Evolutionary conservation across 2,113 vertebrate species (phyloP), one percentile per base, ranked within the genome.

Genomic region (Eulacestoma nigropectus): DNA sequence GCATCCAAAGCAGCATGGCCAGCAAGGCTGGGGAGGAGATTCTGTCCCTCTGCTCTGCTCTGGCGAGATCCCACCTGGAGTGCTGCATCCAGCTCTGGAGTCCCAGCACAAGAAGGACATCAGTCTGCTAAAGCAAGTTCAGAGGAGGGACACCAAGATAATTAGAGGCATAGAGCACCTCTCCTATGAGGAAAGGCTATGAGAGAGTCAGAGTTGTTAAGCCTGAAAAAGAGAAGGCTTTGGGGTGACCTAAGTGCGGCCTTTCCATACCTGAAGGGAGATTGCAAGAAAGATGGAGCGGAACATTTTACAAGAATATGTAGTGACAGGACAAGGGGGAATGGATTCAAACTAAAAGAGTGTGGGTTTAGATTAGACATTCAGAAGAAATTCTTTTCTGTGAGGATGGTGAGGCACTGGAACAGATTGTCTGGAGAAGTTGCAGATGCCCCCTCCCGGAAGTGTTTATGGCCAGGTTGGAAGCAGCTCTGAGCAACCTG

Each of bases 1-100:
- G 32, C 44, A 35, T 6, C 11, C 14, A 68, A 37, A 32, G 37
- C 26, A 76, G 16, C 0, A 0, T 42, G 37, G 32, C 9, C 44
- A 50, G 13, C 4, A 68, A 8, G 11, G 2, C 4, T 6, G 60
- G 17, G 32, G 21, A 67, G 32, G 32, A 22, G 29, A 60, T 52
- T 52, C 39, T 59, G 9, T 3, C 9, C 32, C 9, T 35, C 32
- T 4, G 0, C 35, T 41, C 35, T 41, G 20, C 52, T 47, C 32
- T 42, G 16, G 3, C 0, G 5, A 59, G 37, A 42, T 4, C 37
- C 5, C 41, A 32, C 9, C 14, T 37, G 32, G 5, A 68, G 26
- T 10, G 5, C 9, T 4, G 3, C 22, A 23, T 12, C 50, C 37
- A 35, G 16, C 17, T 59, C 19, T 39, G n/a, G 29, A 19, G 7